Evolutionary conservation across 2,888 invertebrate genomes (phyloP).

Genomic region (Hermaeophaga mercurialis): DNA sequence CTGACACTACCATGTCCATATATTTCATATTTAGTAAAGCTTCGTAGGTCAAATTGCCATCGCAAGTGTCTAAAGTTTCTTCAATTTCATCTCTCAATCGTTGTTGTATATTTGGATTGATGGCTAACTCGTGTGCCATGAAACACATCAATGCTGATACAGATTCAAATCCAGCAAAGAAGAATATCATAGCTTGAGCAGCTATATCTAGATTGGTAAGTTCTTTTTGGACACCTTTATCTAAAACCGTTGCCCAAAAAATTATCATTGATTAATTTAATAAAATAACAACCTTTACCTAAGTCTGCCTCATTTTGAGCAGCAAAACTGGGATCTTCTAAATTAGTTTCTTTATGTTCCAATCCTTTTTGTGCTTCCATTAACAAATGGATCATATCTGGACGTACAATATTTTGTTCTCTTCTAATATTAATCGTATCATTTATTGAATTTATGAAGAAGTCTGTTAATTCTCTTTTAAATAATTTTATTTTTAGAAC

Average conservation of each 20-base stretch:
- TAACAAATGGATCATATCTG: constrained; percentile 65
- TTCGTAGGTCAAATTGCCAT: no score
- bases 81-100: no score
- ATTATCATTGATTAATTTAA: no score
- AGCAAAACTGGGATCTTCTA: constrained; percentile 42
- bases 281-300: background rate
- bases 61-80: no score
- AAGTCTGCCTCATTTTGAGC: constrained; percentile 38
- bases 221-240: constrained; percentile 13
- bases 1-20: constrained; percentile 64
- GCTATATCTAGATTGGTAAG: constrained; percentile 58
- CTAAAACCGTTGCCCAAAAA: no score
- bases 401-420: constrained; percentile 58
- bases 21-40: no score
- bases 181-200: constrained; percentile 61
- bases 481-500: constrained; percentile 8
- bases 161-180: constrained; percentile 60
- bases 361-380: constrained; percentile 56
- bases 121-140: no score
- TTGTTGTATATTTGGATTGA: no score
- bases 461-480: constrained; percentile 59
- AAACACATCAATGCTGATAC: constrained; percentile 50
- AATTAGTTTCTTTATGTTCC: constrained; percentile 32
- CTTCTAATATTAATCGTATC: constrained; percentile 58
- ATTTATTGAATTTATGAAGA: constrained; percentile 43